Base-by-base conservation (phyloP, 2,888 invertebrate species). In the Aphodius sticticus region DNA sequence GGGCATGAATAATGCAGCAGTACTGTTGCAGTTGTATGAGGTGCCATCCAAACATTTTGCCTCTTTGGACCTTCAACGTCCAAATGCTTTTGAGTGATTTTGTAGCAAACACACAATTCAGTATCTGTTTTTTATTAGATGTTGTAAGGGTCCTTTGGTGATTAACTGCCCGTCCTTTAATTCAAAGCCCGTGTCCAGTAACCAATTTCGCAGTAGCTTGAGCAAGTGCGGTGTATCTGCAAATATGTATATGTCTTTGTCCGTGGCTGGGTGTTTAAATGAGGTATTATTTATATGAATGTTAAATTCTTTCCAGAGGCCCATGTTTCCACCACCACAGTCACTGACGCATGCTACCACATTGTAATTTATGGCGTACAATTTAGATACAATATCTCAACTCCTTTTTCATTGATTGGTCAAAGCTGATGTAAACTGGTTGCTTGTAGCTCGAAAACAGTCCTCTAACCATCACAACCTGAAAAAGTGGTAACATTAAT, bases 361-460 rank as follows among this genome's bases (percentile, higher is more conserved):
- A 6, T 79, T 78, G 70, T 81, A 84, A 15, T 78, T 80, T 7
- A 79, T 70, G 36, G 77, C 70, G 16, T 81, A 53, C 1, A 84
- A 69, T 3, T 72, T 69, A 6, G 38, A 38, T 12, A 82, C 79
- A 0, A 82, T 70, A 6, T 77, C 36, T 2, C 36, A 84, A 79
- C 2, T 80, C 78, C 69, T 78, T 26, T n/a, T 84, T 84, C 76
- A 85, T 83, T 77, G 82, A 83, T 69, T 81, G 38, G 74, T 85
- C 85, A 77, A 84, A 85, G 37, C 81, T 81, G 5, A 82, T 16
- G 74, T 80, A 85, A 15, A 84, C 78, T 16, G 82, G 83, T 37
- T 85, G 85, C 37, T 85, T 83, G 84, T 83, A 85, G 12, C 82
- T 81, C 2, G 69, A 81, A 76, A 80, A 81, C 6, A 85, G 37